Evolutionary conservation across 2,797 vertebrate genomes (phyloP).

Genomic region (Alectoris magna): DNA sequence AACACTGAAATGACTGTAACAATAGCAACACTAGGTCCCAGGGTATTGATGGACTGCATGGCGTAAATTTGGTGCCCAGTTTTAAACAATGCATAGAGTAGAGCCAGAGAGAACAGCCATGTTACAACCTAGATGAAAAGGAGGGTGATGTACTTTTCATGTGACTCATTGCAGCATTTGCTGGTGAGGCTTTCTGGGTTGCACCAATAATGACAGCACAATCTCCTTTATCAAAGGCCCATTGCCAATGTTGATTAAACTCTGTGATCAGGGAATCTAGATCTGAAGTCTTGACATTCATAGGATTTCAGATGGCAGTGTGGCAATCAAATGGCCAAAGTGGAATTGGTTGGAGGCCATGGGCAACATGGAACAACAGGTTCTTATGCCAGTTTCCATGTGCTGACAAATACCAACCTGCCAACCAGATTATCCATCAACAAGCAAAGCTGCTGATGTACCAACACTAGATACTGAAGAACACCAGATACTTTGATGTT

Average conservation of each 20-base stretch:
- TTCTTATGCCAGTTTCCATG: constrained; percentile 40
- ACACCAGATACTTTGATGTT: neutral
- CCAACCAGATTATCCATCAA: constrained; percentile 37
- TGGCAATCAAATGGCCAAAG: constrained; percentile 24
- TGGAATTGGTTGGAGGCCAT: constrained; percentile 21
- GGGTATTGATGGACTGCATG: too few relatives aligned
- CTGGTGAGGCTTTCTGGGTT: neutral
- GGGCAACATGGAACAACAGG: constrained; percentile 31
- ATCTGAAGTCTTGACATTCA: neutral
- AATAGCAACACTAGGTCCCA: neutral
- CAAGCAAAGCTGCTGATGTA: constrained; percentile 31
- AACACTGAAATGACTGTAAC: neutral
- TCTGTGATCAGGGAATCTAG: neutral
- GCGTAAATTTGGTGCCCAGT: neutral
- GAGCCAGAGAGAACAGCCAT: neutral
- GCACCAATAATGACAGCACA: neutral
- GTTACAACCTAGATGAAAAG: neutral
- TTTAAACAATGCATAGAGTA: neutral
- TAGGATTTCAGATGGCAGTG: constrained; percentile 15
- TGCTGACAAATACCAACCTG: constrained; percentile 40
- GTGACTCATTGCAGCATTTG: neutral
- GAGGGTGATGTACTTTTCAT: neutral
- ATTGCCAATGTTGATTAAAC: neutral
- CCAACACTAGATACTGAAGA: neutral
- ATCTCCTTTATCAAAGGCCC: neutral